Base-by-base conservation (phyloP, 2,888 invertebrate species). In the Ptycholaimellus sp. region DNA sequence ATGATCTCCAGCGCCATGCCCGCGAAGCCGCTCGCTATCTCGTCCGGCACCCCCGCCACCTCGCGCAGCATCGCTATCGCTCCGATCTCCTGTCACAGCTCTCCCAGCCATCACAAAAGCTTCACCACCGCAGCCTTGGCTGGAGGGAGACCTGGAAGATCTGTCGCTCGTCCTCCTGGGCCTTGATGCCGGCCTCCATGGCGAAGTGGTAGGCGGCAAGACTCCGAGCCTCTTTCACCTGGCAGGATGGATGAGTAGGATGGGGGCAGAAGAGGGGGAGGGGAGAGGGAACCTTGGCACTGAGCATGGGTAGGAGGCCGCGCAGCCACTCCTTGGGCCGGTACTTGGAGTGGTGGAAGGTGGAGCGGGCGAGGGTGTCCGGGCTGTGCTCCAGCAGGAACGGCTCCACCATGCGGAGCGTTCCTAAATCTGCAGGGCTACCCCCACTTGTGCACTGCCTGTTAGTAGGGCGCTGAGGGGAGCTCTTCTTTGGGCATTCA, bases 111-210 rank as follows among this genome's bases (percentile, higher is more conserved):
- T 25, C 40, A n/a, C n/a, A n/a, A n/a, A n/a, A n/a, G n/a, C n/a
- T n/a, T n/a, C n/a, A n/a, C n/a, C n/a, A n/a, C n/a, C n/a, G n/a
- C n/a, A n/a, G n/a, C n/a, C n/a, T n/a, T n/a, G n/a, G n/a, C n/a
- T n/a, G n/a, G n/a, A n/a, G n/a, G n/a, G n/a, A n/a, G 19, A 31
- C 31, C 31, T 16, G 11, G 18, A 35, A 34, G 22, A 39, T 19
- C 14, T 29, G 19, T n/a, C 32, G 13, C 13, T 22, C 14, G 11
- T 49, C 42, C 55, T 53, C n/a, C 55, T 56, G 54, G 50, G 81
- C 77, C 59, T 90, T 90, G 35, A 93, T 87, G 30, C 82, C 82
- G 13, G 90, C 87, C 62, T 93, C 90, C 87, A 93, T 90, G 57
- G 85, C 87, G 60, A 85, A 68, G 58, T 90, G 90, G 59, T 90